phyloP scores from a whole-genome alignment of 2,113 vertebrate genomes.

The Sebastes schlegelii region DNA sequence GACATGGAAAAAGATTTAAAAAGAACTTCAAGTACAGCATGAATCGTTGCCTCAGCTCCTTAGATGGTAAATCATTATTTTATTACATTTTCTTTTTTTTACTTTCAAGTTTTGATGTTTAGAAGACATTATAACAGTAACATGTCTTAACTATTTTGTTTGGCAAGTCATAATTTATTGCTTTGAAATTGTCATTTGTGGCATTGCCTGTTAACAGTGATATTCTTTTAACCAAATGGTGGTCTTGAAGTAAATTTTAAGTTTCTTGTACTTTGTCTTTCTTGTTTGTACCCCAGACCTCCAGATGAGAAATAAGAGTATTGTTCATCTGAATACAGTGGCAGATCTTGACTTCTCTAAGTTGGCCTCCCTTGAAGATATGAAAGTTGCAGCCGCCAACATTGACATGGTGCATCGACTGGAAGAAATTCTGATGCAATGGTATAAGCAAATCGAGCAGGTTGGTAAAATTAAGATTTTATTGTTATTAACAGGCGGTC shows the following conservation, averaged over 20 bases:
- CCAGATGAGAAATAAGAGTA: slow-evolving; percentile 80
- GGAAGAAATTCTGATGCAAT: slow-evolving; percentile 86
- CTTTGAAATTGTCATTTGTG: background rate
- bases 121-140: background rate
- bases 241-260: slow-evolving; percentile 3
- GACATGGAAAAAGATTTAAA: slow-evolving; percentile 81
- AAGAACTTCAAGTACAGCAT: slow-evolving; percentile 82
- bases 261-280: background rate
- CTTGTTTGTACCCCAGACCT: slow-evolving; percentile 75
- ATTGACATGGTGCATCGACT: slow-evolving; percentile 82
- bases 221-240: background rate
- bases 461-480: slow-evolving; percentile 63
- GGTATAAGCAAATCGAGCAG: slow-evolving; percentile 89
- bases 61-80: slow-evolving; percentile 82
- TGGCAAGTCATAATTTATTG: background rate
- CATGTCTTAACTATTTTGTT: background rate
- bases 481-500: background rate
- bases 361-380: slow-evolving; percentile 80
- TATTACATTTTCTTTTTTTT: background rate
- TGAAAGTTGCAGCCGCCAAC: slow-evolving; percentile 82
- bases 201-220: background rate
- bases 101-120: background rate
- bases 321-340: slow-evolving; percentile 81
- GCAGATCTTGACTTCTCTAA: slow-evolving; percentile 83
- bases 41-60: slow-evolving; percentile 81